Base-by-base conservation (phyloP, 2,888 invertebrate genomes). In the Aleiodes alternator region DNA sequence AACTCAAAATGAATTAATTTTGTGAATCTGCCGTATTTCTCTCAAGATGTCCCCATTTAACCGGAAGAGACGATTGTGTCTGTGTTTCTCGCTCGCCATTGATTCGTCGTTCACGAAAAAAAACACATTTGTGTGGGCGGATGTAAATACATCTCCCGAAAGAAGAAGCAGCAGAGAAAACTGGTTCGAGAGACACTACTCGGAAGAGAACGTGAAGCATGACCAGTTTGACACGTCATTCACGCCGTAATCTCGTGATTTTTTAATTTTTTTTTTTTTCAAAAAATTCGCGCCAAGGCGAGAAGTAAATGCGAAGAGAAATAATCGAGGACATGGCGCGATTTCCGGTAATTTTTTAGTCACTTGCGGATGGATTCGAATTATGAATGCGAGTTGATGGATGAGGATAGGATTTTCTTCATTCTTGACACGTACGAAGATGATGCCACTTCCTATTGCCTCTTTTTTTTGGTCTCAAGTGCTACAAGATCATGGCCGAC, bases 121-220 rank as follows among this genome's bases (percentile, higher is more conserved):
- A 23, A 23, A 23, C 23, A 23, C 31, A 29, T 16, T 38, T 5
- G n/a, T 55, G 69, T 74, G 74, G 74, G 70, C 64, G 64, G 70
- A 71, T 56, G 69, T 50, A 73, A 73, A 69, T 69, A 56, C 11
- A 51, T 69, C 48, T 50, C 50, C 57, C 51, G 31, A 34, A 51
- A 59, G 59, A 59, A 55, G n/a, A 59, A 9, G 14, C 7, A 38
- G 1, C n/a, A 14, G 14, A 9, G 14, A 31, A 75, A 75, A 75
- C 75, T 70, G 75, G 75, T 75, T 66, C 70, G 75, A n/a, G 75
- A n/a, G 31, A 43, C 12, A 61, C 7, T 11, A 69, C 4, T 6
- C 16, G 14, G 55, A 34, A 53, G 23, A 53, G 34, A 56, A 56
- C 11, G 14, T 29, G 23, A 48, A 57, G 23, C 14, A 43, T 38